Base-by-base conservation (phyloP, 2,797 vertebrate genomes). In the Gallinago stenura region DNA sequence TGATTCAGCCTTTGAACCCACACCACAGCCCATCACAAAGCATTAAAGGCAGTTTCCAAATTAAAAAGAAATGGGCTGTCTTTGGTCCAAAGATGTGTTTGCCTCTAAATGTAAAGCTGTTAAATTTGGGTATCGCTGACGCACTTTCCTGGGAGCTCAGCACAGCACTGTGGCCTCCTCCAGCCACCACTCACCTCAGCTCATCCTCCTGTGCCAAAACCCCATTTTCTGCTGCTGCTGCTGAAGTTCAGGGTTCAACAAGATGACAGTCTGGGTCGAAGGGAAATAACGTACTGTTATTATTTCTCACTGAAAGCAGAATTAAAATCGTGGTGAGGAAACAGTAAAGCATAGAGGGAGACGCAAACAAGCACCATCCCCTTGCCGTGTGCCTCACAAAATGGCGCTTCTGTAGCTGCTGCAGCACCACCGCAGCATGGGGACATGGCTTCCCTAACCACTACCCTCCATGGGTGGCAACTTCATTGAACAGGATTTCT, bases 61-160 rank as follows among this genome's bases (percentile, higher is more conserved):
- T 66, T 39, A 81, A 95, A 87, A 89, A 93, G 16, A 61, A 84
- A 87, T 9, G 6, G 54, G 54, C 70, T 19, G 43, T 88, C 82
- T 93, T 86, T 69, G 68, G 78, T 56, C 92, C 64, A 94, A 96
- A 93, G 92, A 62, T 10, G 3, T 37, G 35, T 90, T 94, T 90
- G 77, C 41, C 68, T 94, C 89, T 56, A 71, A 71, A 84, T 11
- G 79, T 75, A 91, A 95, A 91, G 79, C 56, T 39, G 13, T 93
- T 96, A 89, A 95, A 92, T 85, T 80, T 45, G 68, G 72, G 43
- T 89, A 84, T 87, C 9, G 43, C 77, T 87, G 61, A 83, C 17
- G 45, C 24, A n/a, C 53, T 76, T 93, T 90, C 80, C 92, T 92
- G 90, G 88, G 89, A 79, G 89, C 82, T 96, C 72, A 51, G 48